A percentile compares a stretch with the other conserved stretches of the same genome.
These are phyloP conservation scores for Itoplectis maculator DNA, from an alignment of 2,888 invertebrate genomes.

Conservation along the genomic window DNA sequence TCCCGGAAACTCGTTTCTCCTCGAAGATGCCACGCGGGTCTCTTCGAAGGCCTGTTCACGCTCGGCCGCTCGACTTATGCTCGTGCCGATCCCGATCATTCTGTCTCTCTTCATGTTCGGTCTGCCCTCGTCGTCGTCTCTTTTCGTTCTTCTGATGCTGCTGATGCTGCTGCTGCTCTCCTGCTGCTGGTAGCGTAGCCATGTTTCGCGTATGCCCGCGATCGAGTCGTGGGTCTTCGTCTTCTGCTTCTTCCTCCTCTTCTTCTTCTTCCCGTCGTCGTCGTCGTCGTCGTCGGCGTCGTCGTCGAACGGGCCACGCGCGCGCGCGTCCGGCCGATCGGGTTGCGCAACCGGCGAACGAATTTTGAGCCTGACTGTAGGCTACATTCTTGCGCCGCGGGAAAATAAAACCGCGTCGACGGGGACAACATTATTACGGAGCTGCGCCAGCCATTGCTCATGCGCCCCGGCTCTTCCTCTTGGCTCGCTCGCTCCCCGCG, in stretches of 20 bases:
- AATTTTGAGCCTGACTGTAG: slow-evolving; percentile 84
- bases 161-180: slow-evolving; percentile 1
- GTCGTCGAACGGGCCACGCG: slow-evolving; percentile 48
- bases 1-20: slow-evolving; percentile 62
- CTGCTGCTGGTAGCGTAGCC: slow-evolving; percentile 14
- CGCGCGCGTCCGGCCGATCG: slow-evolving; percentile 67
- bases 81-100: slow-evolving; percentile 30
- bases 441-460: slow-evolving; percentile 83
- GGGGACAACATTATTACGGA: slow-evolving; percentile 84
- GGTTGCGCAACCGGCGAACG: slow-evolving; percentile 81
- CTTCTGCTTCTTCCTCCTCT: neutral
- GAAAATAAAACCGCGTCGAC: slow-evolving; percentile 83
- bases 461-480: slow-evolving; percentile 83
- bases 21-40: slow-evolving; percentile 47
- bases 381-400: slow-evolving; percentile 83
- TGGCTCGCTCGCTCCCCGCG: slow-evolving; percentile 76
- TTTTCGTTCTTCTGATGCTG: neutral
- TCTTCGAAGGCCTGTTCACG: slow-evolving; percentile 45
- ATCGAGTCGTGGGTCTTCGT: too few species aligned
- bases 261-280: slow-evolving; percentile 19
- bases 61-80: slow-evolving; percentile 47
- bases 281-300: slow-evolving; percentile 53
- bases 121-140: neutral
- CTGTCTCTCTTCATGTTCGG: neutral
- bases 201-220: slow-evolving; percentile 24